Evolutionary conservation across 2,888 invertebrate species (phyloP), one percentile per base, ranked within the genome.

Genomic region (Listrodromus nycthemerus): DNA sequence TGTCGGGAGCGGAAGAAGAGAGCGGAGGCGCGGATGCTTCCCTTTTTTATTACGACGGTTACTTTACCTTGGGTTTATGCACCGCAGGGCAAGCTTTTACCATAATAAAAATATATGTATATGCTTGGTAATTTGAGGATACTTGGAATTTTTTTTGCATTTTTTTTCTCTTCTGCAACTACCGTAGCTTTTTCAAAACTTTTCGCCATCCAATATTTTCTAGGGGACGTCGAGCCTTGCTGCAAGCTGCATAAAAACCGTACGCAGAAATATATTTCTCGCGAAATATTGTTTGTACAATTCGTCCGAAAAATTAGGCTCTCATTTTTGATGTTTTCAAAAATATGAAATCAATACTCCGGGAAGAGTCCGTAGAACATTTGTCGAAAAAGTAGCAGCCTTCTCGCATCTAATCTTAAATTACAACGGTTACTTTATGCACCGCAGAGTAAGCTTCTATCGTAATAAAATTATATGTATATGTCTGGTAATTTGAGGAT

Each of bases 161-260:
- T 37, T 37, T 37, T 37, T 30, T 37, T 37, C 81, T 78, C 81
- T 81, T 86, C 83, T 85, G 52, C 78, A 83, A 82, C 82, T 82
- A 77, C 78, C 41, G 13, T 24, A 27, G 4, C 58, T 5, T 27
- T 13, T 58, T 58, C 58, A 58, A 52, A n/a, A 52, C 24, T 58
- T 58, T 16, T 3, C 13, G 58, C 13, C 24, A 13, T 16, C 13
- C 16, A 27, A 58, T 58, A 27, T 16, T 58, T 58, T 24, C 10
- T 8, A 5, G 6, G 4, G 58, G 0, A 16, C 13, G 5, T 5
- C 16, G 21, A 19, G 58, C 2, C 5, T 4, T 10, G 3, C 24
- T 27, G 27, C 10, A 27, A 58, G 10, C 7, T 19, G 52, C 21
- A 19, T 52, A 21, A 10, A 19, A 8, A 37, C 5, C 10, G 10